phyloP scores from a whole-genome alignment of 2,113 vertebrate species.

The Tor tambroides region DNA sequence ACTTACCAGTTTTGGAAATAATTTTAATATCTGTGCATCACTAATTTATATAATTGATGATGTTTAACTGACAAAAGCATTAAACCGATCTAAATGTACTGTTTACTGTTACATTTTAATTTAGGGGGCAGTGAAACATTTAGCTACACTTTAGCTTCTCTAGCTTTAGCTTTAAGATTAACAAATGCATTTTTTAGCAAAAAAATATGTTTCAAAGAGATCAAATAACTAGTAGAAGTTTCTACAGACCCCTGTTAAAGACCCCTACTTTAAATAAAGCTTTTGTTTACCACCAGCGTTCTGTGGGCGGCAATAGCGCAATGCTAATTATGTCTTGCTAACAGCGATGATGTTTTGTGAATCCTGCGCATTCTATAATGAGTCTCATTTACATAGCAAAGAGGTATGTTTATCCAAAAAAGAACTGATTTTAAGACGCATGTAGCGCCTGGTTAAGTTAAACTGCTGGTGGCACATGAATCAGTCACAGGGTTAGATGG shows the following conservation, averaged over 20 bases:
- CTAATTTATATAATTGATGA: background rate
- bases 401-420: background rate
- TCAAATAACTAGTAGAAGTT: background rate
- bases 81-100: background rate
- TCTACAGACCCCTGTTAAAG: constrained; percentile 12
- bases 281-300: background rate
- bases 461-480: background rate
- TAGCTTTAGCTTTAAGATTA: background rate
- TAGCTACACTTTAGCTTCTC: background rate
- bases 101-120: background rate
- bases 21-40: too few species aligned
- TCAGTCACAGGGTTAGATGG: background rate
- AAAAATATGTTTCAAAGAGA: background rate
- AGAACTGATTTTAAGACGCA: background rate
- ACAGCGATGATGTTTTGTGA: background rate
- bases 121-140: background rate
- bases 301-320: background rate
- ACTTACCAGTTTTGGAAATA: too few species aligned
- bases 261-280: constrained; percentile 4
- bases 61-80: background rate
- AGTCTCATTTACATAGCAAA: constrained; percentile 4
- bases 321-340: constrained; percentile 9
- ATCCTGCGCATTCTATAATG: background rate
- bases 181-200: background rate
- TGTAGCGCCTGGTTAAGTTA: background rate